Evolutionary conservation across 2,113 vertebrate species (phyloP).

Genomic region (Lophura nycthemera): DNA sequence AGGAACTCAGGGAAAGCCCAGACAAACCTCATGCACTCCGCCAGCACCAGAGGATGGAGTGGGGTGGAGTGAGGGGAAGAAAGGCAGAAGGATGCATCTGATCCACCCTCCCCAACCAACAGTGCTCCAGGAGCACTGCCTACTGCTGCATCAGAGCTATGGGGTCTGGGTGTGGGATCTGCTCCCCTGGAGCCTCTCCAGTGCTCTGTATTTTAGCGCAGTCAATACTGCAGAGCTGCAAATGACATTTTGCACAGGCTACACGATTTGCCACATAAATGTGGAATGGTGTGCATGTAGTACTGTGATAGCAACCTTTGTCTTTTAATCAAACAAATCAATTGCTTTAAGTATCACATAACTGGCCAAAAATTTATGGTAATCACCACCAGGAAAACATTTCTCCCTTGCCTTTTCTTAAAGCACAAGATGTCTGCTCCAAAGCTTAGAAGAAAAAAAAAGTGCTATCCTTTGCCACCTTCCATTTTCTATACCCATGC

Average conservation of each 20-base stretch:
- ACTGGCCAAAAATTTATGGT: neutral
- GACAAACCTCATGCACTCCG: accelerated
- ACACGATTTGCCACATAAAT: accelerated
- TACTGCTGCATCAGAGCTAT: accelerated
- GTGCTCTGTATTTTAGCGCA: accelerated
- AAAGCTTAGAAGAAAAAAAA: neutral
- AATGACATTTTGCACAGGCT: neutral
- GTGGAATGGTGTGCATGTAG: accelerated
- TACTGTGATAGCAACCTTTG: neutral
- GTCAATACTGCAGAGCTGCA: accelerated
- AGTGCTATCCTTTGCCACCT: neutral
- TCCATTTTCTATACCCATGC: neutral
- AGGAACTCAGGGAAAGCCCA: neutral
- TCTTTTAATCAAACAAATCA: neutral
- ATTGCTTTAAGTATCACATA: neutral
- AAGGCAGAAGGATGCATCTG: neutral
- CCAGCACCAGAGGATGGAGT: neutral
- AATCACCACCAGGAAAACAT: neutral
- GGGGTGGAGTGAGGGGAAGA: accelerated
- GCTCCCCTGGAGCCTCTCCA: neutral
- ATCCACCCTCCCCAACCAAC: neutral
- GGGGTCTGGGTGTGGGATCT: accelerated
- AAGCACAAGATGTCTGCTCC: neutral
- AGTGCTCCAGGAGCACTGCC: accelerated
- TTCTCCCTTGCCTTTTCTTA: neutral